A percentile compares a stretch with the other conserved stretches of the same genome.
These are phyloP conservation scores for Ceyx melanurus DNA, from an alignment of 2,113 vertebrate species.

Conservation along the genomic window DNA sequence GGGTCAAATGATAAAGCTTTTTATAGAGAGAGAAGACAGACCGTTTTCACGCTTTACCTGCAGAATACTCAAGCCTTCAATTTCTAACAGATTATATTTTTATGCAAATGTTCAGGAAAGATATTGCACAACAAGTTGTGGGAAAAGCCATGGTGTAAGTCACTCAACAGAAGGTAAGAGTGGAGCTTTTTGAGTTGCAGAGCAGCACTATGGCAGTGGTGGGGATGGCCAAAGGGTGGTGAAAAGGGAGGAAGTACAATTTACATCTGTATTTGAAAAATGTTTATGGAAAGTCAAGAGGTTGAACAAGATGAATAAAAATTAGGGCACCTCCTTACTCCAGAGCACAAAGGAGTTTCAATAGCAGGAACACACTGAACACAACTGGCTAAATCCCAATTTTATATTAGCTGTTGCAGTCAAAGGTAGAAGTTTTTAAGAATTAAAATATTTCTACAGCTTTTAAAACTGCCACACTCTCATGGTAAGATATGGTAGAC, in stretches of 20 bases:
- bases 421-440: not conserved
- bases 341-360: not conserved
- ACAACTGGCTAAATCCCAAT: not conserved
- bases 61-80: not conserved
- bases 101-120: not conserved
- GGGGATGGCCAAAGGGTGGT: not conserved
- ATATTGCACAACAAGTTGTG: not conserved
- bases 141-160: not conserved
- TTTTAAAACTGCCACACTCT: not conserved
- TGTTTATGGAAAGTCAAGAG: not conserved
- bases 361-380: not conserved
- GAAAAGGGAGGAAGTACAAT: not conserved
- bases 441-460: not conserved
- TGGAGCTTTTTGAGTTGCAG: not conserved
- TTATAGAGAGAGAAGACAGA: not conserved
- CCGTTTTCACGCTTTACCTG: not conserved
- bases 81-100: not conserved
- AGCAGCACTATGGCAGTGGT: not conserved
- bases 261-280: not conserved
- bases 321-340: not conserved
- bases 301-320: not conserved
- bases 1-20: not conserved
- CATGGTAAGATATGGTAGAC: conserved; percentile 7
- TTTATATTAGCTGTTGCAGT: not conserved
- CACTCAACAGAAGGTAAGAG: not conserved